Percentiles rank a stretch among this genome's conserved stretches.
These are phyloP conservation scores for Scaptodrosophila latifasciaeformis DNA, from an alignment of 2,888 invertebrate genomes.

Conservation along the genomic window DNA sequence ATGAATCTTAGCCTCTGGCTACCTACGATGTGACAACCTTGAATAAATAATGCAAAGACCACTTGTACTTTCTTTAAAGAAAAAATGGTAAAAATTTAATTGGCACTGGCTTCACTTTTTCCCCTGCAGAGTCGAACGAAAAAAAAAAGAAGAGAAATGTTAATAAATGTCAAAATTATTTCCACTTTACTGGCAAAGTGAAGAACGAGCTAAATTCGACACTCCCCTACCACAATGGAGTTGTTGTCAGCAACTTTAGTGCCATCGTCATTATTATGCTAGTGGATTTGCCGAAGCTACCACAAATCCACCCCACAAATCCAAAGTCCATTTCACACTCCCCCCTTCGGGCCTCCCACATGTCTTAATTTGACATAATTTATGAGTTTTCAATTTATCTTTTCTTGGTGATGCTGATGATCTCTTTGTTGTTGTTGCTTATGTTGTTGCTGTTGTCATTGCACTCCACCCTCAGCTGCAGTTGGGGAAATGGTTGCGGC, in stretches of 20 bases:
- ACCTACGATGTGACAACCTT: conserved; percentile 40
- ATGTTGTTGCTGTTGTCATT: no score
- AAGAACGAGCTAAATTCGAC: conserved; percentile 37
- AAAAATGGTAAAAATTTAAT: not conserved
- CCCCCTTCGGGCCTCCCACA: not conserved
- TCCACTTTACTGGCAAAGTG: conserved; percentile 51
- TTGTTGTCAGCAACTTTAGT: conserved; percentile 2
- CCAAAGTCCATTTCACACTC: not conserved
- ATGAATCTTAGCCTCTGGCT: conserved; percentile 31
- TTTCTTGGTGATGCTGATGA: no score
- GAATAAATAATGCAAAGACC: conserved; percentile 26
- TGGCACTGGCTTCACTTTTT: not conserved
- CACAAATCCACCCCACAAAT: not conserved
- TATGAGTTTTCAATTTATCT: conserved; percentile 61
- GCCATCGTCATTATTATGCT: conserved; percentile 18
- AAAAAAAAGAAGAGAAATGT: no score
- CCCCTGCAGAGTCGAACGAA: not conserved
- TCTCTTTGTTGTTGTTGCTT: no score
- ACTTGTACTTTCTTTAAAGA: not conserved
- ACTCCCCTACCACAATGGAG: conserved; percentile 4
- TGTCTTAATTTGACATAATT: conserved; percentile 53
- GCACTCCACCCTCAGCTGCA: not conserved
- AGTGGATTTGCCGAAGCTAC: not conserved
- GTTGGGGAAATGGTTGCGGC: conserved; percentile 20
- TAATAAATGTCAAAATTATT: conserved; percentile 61